Conservation (phyloP, 2,888 invertebrate genomes). For the Pegoplata infirma region DNA sequence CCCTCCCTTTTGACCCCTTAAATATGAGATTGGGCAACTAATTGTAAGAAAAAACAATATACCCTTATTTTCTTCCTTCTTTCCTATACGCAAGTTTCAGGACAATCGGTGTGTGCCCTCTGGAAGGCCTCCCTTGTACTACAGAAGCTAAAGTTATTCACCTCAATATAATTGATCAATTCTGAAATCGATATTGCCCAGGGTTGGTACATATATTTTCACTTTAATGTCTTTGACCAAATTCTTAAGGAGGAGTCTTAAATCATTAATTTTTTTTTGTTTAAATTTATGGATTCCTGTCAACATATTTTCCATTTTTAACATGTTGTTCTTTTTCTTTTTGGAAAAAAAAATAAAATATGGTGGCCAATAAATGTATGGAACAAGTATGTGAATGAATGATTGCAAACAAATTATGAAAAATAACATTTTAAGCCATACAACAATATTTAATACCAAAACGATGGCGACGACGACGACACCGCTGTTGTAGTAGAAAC, state of each 20-base stretch:
- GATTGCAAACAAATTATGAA: slow-evolving; percentile 57
- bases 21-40: too few relatives aligned
- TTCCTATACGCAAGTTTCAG: too few relatives aligned
- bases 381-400: slow-evolving; percentile 32
- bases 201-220: slow-evolving; percentile 1
- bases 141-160: too few relatives aligned
- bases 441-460: slow-evolving; percentile 26
- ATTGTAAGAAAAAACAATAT: too few relatives aligned
- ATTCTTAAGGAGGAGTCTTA: slow-evolving; percentile 26
- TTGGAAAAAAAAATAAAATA: slow-evolving; percentile 12
- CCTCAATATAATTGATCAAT: neutral
- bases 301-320: slow-evolving; percentile 28
- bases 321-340: neutral
- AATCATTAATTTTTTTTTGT: slow-evolving; percentile 24
- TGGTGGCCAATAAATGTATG: slow-evolving; percentile 17
- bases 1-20: too few relatives aligned
- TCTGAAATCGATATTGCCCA: neutral
- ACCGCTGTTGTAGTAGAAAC: slow-evolving; percentile 31
- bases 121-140: too few relatives aligned
- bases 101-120: too few relatives aligned
- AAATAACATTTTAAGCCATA: slow-evolving; percentile 57
- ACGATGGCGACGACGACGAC: slow-evolving; percentile 18
- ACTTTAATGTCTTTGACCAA: neutral
- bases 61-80: too few relatives aligned
- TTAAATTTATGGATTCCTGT: slow-evolving; percentile 37